Base-by-base conservation (phyloP, 2,797 vertebrate species). In the Enteromius afrohamiltoni region DNA sequence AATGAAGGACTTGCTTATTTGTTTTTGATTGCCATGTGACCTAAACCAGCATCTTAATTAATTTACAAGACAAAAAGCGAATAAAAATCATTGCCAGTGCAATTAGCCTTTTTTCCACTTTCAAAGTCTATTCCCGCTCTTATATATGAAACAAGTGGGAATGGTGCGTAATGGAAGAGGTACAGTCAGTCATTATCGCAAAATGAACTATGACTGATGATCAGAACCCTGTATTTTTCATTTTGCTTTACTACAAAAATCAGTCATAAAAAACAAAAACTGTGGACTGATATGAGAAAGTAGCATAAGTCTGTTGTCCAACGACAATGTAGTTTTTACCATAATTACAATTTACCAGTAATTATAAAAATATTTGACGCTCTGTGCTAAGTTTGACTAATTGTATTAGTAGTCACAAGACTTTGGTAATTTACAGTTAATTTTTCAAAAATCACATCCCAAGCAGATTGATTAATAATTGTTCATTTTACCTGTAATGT, bases 1-100 rank as follows among this genome's bases (percentile, higher is more conserved):
- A 70, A 77, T 77, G n/a, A 77, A 40, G 17, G 53, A 47, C 42
- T 62, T 80, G 40, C 37, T 77, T 21, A 60, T 17, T 42, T 49
- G 45, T 58, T 83, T 77, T 68, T 51, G 13, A 77, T 67, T 76
- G 49, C 11, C 34, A 34, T 58, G 34, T 77, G 49, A 55, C 31
- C 49, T 42, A 53, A 76, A 67, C 17, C n/a, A 68, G 47, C 23
- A 7, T 31, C 26, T 9, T 42, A 31, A 83, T 76, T 83, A 11
- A 76, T 58, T 83, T 83, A 42, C 6, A 31, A 68, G 31, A 7
- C 31, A 14, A 11, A 68, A 47, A 53, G 17, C 68, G 31, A 49
- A 16, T 21, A 6, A 62, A 49, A 17, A 71, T n/a, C 13, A 21
- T 13, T 64, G 3, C 5, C 11, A 0, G 31, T 65, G 64, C 31